Base-by-base conservation (phyloP, 2,888 invertebrate species). In the Cosmopolites sordidus region DNA sequence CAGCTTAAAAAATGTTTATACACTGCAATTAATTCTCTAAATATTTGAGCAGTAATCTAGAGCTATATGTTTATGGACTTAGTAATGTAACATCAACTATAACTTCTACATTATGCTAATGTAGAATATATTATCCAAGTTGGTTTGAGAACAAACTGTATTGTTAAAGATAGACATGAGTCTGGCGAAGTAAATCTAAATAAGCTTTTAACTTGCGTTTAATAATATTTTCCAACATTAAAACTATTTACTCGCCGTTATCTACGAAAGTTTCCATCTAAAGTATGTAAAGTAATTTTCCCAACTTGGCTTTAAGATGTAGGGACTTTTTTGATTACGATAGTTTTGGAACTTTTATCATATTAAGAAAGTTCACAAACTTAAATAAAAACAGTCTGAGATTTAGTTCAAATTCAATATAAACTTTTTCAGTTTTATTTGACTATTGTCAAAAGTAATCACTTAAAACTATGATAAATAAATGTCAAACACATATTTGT, bases 311-410 rank as follows among this genome's bases (percentile, higher is more conserved):
- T 33, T 33, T 33, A 33, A 33, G 33, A n/a, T 4, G 33, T 6
- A 12, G n/a, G 11, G 33, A 12, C 27, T 27, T 33, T 33, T 33
- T 33, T 33, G 33, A 33, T 33, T 11, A 33, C 5, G 33, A 33
- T 45, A 45, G 44, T 45, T 45, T 45, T 17, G 15, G 16, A 45
- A 45, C 44, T 45, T 33, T 45, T 45, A 37, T 45, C 44, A 33
- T 45, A 45, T 45, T 37, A 37, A n/a, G 18, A 33, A 17, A 45
- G 33, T 45, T 45, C 37, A 17, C 33, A 16, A 33, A 30, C 33
- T 33, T 33, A 33, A 33, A 33, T 33, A 33, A 33, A 33, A 11
- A n/a, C n/a, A 33, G 33, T 12, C 33, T 5, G 33, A 33, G 33
- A 33, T 33, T 33, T 33, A 9, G 33, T 22, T 8, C 22, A 8